Conservation (phyloP, 64 coral and sea anemone genomes). For the Dendronephthya gigantea region DNA sequence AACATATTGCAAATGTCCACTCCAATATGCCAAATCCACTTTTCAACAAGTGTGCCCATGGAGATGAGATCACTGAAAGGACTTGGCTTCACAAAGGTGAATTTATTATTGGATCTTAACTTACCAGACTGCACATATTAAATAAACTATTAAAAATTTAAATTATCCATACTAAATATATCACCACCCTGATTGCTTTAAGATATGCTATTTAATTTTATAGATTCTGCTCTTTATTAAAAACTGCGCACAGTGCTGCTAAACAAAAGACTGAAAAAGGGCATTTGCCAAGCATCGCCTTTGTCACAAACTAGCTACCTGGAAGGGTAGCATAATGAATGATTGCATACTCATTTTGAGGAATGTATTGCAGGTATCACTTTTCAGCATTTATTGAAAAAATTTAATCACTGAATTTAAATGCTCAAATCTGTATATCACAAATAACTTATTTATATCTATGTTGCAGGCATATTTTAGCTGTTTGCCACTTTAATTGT, state of each 20-base stretch:
- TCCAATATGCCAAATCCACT: slow-evolving; percentile 6
- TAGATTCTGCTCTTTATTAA: slow-evolving; percentile 7
- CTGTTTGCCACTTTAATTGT: background rate
- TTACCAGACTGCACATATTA: background rate
- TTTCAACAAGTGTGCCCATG: slow-evolving; percentile 13
- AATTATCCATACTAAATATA: background rate
- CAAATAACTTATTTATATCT: slow-evolving; percentile 7
- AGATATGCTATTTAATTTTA: background rate
- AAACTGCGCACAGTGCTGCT: background rate
- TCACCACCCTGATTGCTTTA: background rate
- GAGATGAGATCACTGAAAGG: background rate
- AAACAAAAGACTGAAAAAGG: background rate
- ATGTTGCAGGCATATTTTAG: slow-evolving; percentile 18
- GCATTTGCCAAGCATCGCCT: background rate
- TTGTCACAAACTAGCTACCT: slow-evolving; percentile 18
- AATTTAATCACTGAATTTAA: background rate
- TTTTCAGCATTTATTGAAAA: background rate
- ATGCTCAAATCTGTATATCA: background rate
- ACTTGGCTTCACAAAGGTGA: slow-evolving; percentile 9
- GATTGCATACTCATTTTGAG: slow-evolving; percentile 9
- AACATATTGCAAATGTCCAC: slow-evolving; percentile 5
- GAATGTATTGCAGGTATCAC: slow-evolving; percentile 20
- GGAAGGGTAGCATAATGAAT: background rate
- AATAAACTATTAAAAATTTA: background rate
- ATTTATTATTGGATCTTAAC: background rate